phyloP scores from a whole-genome alignment of 53 echinoderm and acorn worm species.

The Glandiceps talaboti region DNA sequence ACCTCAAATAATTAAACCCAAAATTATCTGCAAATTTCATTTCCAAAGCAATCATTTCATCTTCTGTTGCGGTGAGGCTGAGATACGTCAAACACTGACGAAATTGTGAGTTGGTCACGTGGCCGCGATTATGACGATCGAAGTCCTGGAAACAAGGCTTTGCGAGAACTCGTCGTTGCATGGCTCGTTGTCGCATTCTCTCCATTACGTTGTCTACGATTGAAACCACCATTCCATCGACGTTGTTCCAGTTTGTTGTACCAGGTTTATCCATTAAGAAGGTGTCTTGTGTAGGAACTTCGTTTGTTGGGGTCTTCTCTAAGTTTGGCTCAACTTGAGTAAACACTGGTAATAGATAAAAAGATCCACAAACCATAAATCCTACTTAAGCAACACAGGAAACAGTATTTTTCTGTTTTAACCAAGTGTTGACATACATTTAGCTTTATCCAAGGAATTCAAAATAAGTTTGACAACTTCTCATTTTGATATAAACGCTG shows the following conservation, averaged over 20 bases:
- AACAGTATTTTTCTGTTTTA: too few species aligned
- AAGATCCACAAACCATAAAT: too few species aligned
- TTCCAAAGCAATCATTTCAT: constrained; percentile 72
- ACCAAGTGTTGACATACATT: too few species aligned
- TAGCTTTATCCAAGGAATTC: too few species aligned
- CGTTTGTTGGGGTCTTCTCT: constrained; percentile 87
- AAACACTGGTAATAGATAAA: too few species aligned
- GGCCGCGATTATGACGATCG: constrained; percentile 87
- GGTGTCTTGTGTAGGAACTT: constrained; percentile 36
- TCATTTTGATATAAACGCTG: too few species aligned
- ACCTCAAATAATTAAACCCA: constrained; percentile 79
- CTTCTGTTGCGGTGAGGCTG: constrained; percentile 61
- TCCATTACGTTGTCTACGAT: constrained; percentile 48
- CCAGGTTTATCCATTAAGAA: constrained; percentile 82
- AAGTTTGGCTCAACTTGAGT: constrained; percentile 87
- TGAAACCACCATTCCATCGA: constrained; percentile 8
- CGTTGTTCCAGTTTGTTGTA: constrained; percentile 66
- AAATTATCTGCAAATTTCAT: constrained; percentile 71
- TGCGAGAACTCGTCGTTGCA: constrained; percentile 65
- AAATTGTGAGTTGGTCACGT: constrained; percentile 88
- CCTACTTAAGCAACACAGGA: too few species aligned
- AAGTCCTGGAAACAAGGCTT: constrained; percentile 97
- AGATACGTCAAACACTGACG: constrained; percentile 89
- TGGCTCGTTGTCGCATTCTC: constrained; percentile 64
- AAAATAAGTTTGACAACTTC: too few species aligned